Conservation (phyloP, 2,797 vertebrate genomes). For the Mus spretus region DNA sequence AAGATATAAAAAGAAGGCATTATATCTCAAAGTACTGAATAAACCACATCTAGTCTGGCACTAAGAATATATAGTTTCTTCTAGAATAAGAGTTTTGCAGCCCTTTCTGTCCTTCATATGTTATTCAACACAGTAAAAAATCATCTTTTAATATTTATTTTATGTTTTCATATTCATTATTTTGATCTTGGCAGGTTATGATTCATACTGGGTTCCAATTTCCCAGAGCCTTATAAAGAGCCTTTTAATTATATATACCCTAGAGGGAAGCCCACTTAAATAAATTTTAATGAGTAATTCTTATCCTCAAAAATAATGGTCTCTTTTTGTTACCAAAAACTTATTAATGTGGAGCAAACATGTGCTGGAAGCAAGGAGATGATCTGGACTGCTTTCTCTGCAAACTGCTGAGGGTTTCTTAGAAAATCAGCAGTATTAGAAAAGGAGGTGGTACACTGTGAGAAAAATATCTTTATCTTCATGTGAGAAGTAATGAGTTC, state of each 20-base stretch:
- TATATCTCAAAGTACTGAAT: constrained; percentile 33
- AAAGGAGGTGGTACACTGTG: constrained; percentile 21
- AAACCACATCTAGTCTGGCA: not conserved
- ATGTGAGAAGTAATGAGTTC: not conserved
- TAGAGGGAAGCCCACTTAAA: constrained; percentile 45
- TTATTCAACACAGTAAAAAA: not conserved
- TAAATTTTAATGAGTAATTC: constrained; percentile 53
- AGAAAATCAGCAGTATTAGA: constrained; percentile 22
- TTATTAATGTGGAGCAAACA: not conserved
- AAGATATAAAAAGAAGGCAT: constrained; percentile 7
- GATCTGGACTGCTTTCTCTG: constrained; percentile 24
- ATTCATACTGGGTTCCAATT: not conserved
- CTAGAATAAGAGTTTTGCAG: not conserved
- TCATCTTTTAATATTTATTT: constrained; percentile 13
- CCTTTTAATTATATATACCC: not conserved
- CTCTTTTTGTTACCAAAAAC: constrained; percentile 58
- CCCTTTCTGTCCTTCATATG: not conserved
- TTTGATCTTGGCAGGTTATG: not conserved
- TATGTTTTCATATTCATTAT: constrained; percentile 38
- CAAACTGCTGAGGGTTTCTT: not conserved
- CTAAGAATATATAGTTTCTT: not conserved
- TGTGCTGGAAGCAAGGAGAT: constrained; percentile 3
- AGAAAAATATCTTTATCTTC: not conserved
- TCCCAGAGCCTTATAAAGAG: not conserved
- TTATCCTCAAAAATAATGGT: constrained; percentile 30